Evolutionary conservation across 2,888 invertebrate genomes (phyloP).

Genomic region (Andrena fulva): DNA sequence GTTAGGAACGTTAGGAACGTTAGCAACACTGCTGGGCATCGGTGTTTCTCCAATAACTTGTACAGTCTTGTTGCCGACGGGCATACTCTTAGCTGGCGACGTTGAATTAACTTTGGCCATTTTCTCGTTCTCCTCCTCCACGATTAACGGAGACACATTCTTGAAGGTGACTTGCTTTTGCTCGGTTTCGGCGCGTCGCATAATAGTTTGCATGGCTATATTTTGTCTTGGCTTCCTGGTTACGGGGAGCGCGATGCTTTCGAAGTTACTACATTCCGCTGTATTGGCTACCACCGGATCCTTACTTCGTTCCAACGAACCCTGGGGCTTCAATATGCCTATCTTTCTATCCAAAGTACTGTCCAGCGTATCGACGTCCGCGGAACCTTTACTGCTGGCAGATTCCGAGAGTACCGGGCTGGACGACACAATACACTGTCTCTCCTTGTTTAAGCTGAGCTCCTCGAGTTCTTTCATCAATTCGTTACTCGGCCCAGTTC

Average conservation of each 20-base stretch:
- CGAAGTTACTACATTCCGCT: slow-evolving; percentile 70
- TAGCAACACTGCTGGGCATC: slow-evolving; percentile 38
- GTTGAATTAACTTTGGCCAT: slow-evolving; percentile 44
- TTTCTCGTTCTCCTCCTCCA: slow-evolving; percentile 74
- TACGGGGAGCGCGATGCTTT: slow-evolving; percentile 61
- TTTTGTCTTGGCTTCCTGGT: slow-evolving; percentile 87
- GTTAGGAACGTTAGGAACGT: slow-evolving; percentile 41
- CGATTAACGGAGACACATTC: slow-evolving; percentile 79
- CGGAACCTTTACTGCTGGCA: slow-evolving; percentile 81
- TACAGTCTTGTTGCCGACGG: slow-evolving; percentile 53
- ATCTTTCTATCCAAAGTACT: slow-evolving; percentile 57
- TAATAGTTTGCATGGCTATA: slow-evolving; percentile 92
- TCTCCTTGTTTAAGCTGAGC: slow-evolving; percentile 84
- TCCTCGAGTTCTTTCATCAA: slow-evolving; percentile 87
- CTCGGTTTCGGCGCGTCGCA: slow-evolving; percentile 89
- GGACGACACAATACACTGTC: slow-evolving; percentile 69
- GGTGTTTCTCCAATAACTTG: slow-evolving; percentile 46
- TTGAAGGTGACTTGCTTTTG: slow-evolving; percentile 87
- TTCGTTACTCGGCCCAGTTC: slow-evolving; percentile 85
- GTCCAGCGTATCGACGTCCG: slow-evolving; percentile 79
- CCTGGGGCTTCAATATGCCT: slow-evolving; percentile 91
- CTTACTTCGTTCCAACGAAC: slow-evolving; percentile 89
- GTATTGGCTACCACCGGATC: slow-evolving; percentile 75
- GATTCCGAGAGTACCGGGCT: slow-evolving; percentile 83
- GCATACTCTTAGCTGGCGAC: slow-evolving; percentile 54